Evolutionary conservation across 2,113 vertebrate genomes (phyloP), one percentile per base, ranked within the genome.

Genomic region (Aviceda subcristata): DNA sequence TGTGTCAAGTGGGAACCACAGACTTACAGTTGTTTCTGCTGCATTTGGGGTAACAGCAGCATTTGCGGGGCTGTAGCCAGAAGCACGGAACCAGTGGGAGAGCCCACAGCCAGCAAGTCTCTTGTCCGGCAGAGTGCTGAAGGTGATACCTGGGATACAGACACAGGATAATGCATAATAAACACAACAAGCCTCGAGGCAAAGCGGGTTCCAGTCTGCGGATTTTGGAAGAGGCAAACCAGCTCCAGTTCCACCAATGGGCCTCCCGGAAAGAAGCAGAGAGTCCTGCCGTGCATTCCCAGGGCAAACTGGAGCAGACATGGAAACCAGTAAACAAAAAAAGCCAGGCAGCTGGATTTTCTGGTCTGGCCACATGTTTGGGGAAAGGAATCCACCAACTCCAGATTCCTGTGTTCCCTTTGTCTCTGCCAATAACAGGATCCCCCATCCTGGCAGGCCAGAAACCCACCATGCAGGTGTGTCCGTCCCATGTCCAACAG

Each of bases 311-410:
- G 64, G 64, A 95, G 64, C 72, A 95, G 76, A 66, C 60, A 66
- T 15, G 57, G 92, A 90, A 94, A 94, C 41, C 32, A 88, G 83
- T 87, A 90, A 95, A 97, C 75, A 92, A 34, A 92, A 92, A 86
- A 60, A 90, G 48, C 39, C 50, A 80, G 43, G 84, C 84, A 82
- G 59, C 92, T 91, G 93, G 96, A 95, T 91, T 91, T 94, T 92
- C 96, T 94, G 90, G 94, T 97, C 94, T 91, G 71, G 55, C 79
- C 38, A 27, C 91, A 86, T 96, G 69, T 68, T 38, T 94, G 41
- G 43, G 81, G 73, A 95, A 92, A 96, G 92, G 94, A 97, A 96
- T 96, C 93, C 68, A 96, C 63, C 4, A 0, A 30, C 72, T 86
- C 68, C 64, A 51, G 91, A 94, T 90, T 84, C 88, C 73, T 78